Base-by-base conservation (phyloP, 2,113 vertebrate genomes). In the Pseudorhombus dupliciocellatus region DNA sequence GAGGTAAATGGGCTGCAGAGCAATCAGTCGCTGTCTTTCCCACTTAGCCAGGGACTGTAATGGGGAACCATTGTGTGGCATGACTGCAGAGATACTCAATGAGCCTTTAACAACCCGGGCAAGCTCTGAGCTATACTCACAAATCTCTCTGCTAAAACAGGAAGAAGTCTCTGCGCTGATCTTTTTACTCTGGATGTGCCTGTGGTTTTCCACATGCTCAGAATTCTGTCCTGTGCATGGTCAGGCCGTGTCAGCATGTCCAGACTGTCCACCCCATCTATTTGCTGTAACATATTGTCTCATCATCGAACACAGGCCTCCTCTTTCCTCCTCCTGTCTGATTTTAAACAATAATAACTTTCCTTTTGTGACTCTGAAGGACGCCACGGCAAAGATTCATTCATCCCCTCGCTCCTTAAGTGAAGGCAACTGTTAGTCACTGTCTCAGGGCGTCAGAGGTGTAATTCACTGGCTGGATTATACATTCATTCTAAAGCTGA, bases 21-120 rank as follows among this genome's bases (percentile, higher is more conserved):
- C 88, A 92, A 91, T 90, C 86, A 89, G 83, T 82, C 83, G 83
- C 87, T 86, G 89, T 90, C 89, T 48, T 26, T 87, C 81, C 88
- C 80, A 87, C 82, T 92, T 90, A 88, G 73, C 60, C 53, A 42
- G 63, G 54, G 51, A 76, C 75, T 66, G 67, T 46, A 70, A 61
- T 22, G 52, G 69, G 60, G 66, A 84, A 73, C 53, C 44, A 37
- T 34, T 74, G 78, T 60, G 58, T 67, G 73, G 59, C 34, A 5
- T 3, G 44, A 53, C 65, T 73, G 64, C 59, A 70, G 34, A 80
- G 68, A 79, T 51, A 73, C 65, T 79, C 22, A 73, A 68, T 6
- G 51, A 26, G 56, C 50, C 42, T 78, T 60, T 37, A 55, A 44
- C 21, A 56, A 78, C 52, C 52, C 70, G 26, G 54, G 59, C 26